Evolutionary conservation across 2,888 invertebrate genomes (phyloP).

Genomic region (Mesorhabditis sp.): DNA sequence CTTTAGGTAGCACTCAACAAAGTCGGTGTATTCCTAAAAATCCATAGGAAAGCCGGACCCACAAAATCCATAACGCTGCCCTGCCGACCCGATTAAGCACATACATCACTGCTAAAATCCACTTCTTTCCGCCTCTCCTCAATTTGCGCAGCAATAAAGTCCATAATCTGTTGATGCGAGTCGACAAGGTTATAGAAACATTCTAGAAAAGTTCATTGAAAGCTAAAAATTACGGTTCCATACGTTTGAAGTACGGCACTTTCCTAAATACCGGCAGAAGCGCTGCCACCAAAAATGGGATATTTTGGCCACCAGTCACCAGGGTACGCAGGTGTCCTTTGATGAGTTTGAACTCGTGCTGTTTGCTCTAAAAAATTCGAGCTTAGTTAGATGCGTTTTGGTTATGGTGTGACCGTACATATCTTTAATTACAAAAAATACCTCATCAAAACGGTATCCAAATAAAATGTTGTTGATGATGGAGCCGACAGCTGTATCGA

Average conservation of each 20-base stretch:
- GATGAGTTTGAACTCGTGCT: not conserved
- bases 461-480: constrained; percentile 30
- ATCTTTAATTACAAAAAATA: too few species aligned
- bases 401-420: too few species aligned
- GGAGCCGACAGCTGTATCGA: constrained; percentile 25
- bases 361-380: not conserved
- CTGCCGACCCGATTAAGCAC: not conserved
- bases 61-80: too few species aligned
- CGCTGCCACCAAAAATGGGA: not conserved
- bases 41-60: too few species aligned
- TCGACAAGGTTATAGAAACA: not conserved
- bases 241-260: not conserved
- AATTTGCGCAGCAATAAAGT: not conserved
- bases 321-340: not conserved
- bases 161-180: not conserved
- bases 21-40: constrained; percentile 19
- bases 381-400: not conserved
- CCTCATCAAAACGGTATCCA: constrained; percentile 35
- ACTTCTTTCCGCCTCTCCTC: not conserved
- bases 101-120: not conserved
- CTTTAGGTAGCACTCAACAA: constrained; percentile 22
- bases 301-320: not conserved
- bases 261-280: not conserved
- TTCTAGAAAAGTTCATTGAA: too few species aligned
- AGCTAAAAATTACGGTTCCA: too few species aligned